phyloP scores from a whole-genome alignment of 2,113 vertebrate genomes.

The Neotoma lepida region DNA sequence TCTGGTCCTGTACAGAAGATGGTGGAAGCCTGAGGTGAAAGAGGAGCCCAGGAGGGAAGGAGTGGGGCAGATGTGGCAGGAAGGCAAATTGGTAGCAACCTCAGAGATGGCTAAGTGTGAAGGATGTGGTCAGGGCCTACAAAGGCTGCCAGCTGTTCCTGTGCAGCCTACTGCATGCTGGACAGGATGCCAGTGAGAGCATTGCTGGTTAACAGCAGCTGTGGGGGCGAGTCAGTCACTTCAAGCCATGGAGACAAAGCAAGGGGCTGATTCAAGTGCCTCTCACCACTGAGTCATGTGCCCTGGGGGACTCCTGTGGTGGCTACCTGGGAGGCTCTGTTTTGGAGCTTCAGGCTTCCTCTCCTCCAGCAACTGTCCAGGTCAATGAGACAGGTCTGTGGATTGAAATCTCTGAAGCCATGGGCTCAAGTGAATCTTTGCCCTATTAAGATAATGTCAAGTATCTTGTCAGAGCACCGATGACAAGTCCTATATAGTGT shows the following conservation, averaged over 20 bases:
- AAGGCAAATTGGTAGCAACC: neutral
- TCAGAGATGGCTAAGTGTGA: neutral
- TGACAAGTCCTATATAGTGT: neutral
- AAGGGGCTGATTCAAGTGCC: neutral
- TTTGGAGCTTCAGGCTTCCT: neutral
- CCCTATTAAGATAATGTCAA: neutral
- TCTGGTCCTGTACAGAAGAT: neutral
- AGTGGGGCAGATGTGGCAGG: no score
- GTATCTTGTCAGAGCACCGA: neutral
- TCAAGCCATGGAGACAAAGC: neutral
- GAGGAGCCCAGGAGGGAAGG: accelerated
- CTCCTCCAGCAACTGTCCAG: neutral
- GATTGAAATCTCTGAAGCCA: neutral
- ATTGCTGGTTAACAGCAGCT: neutral
- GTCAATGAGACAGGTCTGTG: neutral
- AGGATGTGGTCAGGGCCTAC: no score
- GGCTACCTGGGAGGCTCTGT: neutral
- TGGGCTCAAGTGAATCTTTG: neutral
- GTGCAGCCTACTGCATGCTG: neutral
- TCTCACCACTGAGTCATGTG: neutral
- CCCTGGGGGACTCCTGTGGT: neutral
- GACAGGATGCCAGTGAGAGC: neutral
- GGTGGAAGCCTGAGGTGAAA: neutral
- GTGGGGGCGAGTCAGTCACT: neutral
- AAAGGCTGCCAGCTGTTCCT: neutral